Percentiles rank a stretch among this genome's conserved stretches.
Conservation (phyloP, 2,797 vertebrate genomes). For the Siniperca undulata region DNA sequence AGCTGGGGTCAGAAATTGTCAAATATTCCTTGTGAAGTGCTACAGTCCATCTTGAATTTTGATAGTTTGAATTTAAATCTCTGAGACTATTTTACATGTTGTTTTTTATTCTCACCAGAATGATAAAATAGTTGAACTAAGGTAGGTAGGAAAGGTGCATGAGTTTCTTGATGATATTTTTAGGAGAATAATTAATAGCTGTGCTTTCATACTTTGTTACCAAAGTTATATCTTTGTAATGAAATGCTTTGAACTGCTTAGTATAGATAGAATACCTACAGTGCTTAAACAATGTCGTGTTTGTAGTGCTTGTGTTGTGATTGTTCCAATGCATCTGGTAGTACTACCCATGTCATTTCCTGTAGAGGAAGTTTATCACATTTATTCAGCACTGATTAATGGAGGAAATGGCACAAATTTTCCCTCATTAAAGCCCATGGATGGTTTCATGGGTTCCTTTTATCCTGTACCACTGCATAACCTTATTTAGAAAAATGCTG, state of each 20-base stretch:
- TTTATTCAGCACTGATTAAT: constrained; percentile 8
- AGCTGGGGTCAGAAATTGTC: background rate
- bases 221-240: background rate
- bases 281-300: background rate
- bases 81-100: constrained; percentile 8
- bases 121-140: background rate
- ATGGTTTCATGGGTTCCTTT: constrained; percentile 13
- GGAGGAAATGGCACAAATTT: background rate
- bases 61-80: background rate
- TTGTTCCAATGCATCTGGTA: background rate
- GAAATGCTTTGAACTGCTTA: background rate
- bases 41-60: background rate
- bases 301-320: background rate
- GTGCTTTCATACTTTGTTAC: constrained; percentile 3
- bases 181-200: background rate
- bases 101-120: constrained; percentile 12
- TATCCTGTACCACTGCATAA: background rate
- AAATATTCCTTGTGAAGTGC: background rate
- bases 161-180: background rate
- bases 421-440: background rate
- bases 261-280: background rate
- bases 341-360: background rate
- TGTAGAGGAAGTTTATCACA: constrained; percentile 5
- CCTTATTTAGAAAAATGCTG: constrained; percentile 6
- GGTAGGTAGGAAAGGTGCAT: background rate